These are phyloP conservation scores for Balearica regulorum DNA, from an alignment of 2,797 vertebrate species.

Conservation along the genomic window DNA sequence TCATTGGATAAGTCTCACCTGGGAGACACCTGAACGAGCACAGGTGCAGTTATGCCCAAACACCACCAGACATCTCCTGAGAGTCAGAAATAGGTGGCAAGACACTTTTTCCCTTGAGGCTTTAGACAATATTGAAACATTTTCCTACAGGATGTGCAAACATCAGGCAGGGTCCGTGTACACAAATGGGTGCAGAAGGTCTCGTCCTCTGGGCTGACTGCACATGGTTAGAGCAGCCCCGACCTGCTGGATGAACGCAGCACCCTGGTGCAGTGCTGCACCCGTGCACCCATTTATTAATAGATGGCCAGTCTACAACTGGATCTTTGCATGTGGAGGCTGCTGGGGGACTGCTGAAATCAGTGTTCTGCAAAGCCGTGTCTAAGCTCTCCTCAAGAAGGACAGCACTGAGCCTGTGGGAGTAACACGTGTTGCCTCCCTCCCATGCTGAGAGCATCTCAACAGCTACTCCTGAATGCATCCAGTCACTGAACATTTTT, in stretches of 20 bases:
- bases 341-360: not conserved
- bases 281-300: not conserved
- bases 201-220: not conserved
- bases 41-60: not conserved
- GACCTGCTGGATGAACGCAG: not conserved
- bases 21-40: not conserved
- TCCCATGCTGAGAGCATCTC: not conserved
- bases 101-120: not conserved
- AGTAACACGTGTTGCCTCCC: not conserved
- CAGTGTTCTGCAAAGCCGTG: not conserved
- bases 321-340: not conserved
- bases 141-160: not conserved
- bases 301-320: not conserved
- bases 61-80: not conserved
- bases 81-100: not conserved
- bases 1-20: not conserved
- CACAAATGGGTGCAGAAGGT: not conserved
- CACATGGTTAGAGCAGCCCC: not conserved
- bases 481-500: not conserved
- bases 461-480: not conserved
- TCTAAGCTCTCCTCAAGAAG: not conserved
- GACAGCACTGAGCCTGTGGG: fast-evolving
- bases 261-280: not conserved
- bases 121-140: not conserved
- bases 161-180: too few relatives aligned